Evolutionary conservation across 1,140 invertebrate species (phyloP).

Genomic region (Zaprionus vittiger): DNA sequence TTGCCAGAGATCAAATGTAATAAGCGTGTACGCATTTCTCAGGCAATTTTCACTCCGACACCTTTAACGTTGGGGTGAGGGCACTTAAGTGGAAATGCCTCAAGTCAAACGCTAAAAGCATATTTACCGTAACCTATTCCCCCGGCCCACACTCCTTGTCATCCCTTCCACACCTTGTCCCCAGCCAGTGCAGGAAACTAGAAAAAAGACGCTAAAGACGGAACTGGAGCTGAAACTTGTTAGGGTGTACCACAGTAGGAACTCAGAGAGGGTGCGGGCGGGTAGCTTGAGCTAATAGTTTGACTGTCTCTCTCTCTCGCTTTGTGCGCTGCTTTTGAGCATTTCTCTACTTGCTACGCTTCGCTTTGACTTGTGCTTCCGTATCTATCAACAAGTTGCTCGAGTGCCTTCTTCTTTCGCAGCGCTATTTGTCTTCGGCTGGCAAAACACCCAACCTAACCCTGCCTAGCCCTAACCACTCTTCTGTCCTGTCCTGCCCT

Average conservation of each 20-base stretch:
- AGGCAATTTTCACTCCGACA: slow-evolving; percentile 66
- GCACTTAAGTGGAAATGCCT: slow-evolving; percentile 80
- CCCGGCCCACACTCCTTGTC: neutral
- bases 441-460: slow-evolving; percentile 5
- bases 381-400: slow-evolving; percentile 75
- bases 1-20: slow-evolving; percentile 73
- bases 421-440: slow-evolving; percentile 55
- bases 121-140: slow-evolving; percentile 48
- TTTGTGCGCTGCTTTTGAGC: slow-evolving; percentile 38
- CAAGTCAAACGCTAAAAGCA: slow-evolving; percentile 76
- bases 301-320: slow-evolving; percentile 9
- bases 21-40: slow-evolving; percentile 68
- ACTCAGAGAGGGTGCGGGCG: neutral
- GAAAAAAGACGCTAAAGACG: slow-evolving; percentile 43
- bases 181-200: slow-evolving; percentile 32
- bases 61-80: slow-evolving; percentile 67
- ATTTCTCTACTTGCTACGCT: slow-evolving; percentile 48
- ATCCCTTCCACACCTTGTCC: slow-evolving; percentile 2
- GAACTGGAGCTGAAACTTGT: slow-evolving; percentile 25
- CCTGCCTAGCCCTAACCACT: too few species aligned
- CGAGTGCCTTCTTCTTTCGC: slow-evolving; percentile 59
- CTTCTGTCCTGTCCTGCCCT: neutral
- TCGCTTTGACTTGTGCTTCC: slow-evolving; percentile 77
- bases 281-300: slow-evolving; percentile 64
- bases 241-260: neutral